phyloP scores from a whole-genome alignment of 2,113 vertebrate genomes.

The Catharus fuscescens region DNA sequence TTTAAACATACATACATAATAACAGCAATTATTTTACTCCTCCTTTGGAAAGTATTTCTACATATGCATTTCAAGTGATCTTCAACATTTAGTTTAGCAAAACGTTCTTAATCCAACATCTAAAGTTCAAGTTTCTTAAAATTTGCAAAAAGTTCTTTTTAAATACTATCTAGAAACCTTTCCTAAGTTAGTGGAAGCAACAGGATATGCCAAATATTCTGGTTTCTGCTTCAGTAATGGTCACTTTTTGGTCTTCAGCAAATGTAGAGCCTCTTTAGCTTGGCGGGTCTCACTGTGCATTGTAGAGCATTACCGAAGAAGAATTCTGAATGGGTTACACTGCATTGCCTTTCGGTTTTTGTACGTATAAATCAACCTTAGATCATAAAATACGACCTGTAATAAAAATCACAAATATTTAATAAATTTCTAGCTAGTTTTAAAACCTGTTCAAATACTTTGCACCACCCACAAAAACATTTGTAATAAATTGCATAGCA shows the following conservation, averaged over 20 bases:
- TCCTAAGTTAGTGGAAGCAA: background rate
- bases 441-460: slow-evolving; percentile 76
- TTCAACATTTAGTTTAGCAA: background rate
- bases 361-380: slow-evolving; percentile 45
- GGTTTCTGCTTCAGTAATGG: background rate
- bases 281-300: background rate
- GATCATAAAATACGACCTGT: slow-evolving; percentile 72
- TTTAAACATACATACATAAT: background rate
- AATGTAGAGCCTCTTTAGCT: background rate
- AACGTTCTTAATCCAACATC: background rate
- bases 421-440: slow-evolving; percentile 65
- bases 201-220: background rate
- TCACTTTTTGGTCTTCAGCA: background rate
- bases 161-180: background rate
- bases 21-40: background rate
- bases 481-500: slow-evolving; percentile 68
- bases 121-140: background rate
- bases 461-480: slow-evolving; percentile 73
- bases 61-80: background rate
- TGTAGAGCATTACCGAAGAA: background rate
- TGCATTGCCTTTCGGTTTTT: background rate
- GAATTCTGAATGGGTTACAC: background rate
- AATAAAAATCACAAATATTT: slow-evolving; percentile 76
- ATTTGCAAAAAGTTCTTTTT: background rate
- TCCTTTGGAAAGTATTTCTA: background rate